phyloP scores from a whole-genome alignment of 2,797 vertebrate genomes.

The Phoeniculus purpureus region DNA sequence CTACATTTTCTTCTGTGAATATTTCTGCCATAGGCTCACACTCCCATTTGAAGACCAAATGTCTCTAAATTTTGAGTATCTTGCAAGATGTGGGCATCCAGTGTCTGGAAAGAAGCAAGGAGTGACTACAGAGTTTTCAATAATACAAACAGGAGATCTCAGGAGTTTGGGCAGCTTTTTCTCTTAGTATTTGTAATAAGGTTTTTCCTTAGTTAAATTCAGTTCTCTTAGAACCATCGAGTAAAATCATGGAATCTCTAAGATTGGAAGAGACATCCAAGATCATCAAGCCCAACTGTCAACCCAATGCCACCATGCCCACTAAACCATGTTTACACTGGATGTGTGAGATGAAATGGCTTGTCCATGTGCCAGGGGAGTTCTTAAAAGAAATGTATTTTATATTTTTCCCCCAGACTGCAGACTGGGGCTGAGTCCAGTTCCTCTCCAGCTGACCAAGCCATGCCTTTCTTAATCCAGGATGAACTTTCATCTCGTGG shows the following conservation, averaged over 20 bases:
- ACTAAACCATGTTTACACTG: too few relatives aligned
- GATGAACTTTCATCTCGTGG: background rate
- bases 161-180: background rate
- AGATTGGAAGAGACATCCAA: too few relatives aligned
- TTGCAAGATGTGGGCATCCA: background rate
- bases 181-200: background rate
- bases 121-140: fast-evolving
- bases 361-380: background rate
- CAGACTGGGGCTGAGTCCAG: background rate
- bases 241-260: too few relatives aligned
- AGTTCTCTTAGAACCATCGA: background rate
- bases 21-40: fast-evolving
- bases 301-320: too few relatives aligned
- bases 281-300: too few relatives aligned
- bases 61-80: background rate
- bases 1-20: background rate
- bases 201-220: background rate
- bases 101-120: fast-evolving
- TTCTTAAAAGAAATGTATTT: background rate
- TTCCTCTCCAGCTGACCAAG: background rate
- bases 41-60: background rate
- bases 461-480: background rate
- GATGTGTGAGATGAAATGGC: background rate
- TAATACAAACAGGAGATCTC: fast-evolving
- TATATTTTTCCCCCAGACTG: background rate